Evolutionary conservation across 2,113 vertebrate species (phyloP).

Genomic region (Urocynchramus pylzowi): DNA sequence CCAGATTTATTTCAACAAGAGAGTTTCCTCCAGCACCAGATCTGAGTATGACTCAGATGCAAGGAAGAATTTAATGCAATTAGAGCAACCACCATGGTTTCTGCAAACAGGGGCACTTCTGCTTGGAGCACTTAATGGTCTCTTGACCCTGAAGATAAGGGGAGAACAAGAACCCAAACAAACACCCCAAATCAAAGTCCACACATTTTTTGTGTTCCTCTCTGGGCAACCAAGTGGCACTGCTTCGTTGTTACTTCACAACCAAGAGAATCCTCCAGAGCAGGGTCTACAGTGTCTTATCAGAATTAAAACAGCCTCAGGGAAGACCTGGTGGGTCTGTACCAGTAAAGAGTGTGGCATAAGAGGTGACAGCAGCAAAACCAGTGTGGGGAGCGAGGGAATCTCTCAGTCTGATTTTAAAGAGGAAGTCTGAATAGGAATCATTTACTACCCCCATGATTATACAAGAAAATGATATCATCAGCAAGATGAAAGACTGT

Average conservation of each 20-base stretch:
- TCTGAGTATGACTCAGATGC: background rate
- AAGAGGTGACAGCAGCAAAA: background rate
- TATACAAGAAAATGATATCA: background rate
- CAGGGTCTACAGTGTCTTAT: background rate
- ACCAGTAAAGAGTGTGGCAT: background rate
- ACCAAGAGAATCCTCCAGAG: background rate
- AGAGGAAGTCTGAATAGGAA: background rate
- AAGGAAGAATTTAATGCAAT: background rate
- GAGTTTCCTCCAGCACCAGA: background rate
- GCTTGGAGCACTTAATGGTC: background rate
- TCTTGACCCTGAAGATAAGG: background rate
- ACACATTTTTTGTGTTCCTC: background rate
- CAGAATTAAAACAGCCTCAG: background rate
- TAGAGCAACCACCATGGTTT: background rate
- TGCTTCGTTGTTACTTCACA: background rate
- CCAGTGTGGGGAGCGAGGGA: rapidly evolving
- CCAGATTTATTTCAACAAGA: background rate
- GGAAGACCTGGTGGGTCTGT: background rate
- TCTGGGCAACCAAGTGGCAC: background rate
- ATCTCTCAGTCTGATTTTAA: background rate
- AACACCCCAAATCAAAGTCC: background rate
- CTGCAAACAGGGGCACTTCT: background rate
- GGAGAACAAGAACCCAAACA: background rate
- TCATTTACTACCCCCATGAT: background rate
- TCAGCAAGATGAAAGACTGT: constrained; percentile 1